Evolutionary conservation across 2,888 invertebrate genomes (phyloP), one percentile per base, ranked within the genome.

Genomic region (Lepetodrilus schrolli): DNA sequence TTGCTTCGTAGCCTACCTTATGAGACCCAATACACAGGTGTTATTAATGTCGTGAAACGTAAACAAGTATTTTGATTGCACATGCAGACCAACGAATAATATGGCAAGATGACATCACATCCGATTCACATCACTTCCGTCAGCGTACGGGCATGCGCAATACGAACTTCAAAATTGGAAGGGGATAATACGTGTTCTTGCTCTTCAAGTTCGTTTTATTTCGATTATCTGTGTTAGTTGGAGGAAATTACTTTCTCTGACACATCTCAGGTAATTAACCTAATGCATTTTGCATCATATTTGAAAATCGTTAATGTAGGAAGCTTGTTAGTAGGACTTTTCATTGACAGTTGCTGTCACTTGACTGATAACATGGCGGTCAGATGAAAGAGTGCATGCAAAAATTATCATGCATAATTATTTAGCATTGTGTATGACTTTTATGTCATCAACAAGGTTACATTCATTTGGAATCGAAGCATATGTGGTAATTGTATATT

Each of bases 361-460:
- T 70, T 23, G 49, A n/a, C 34, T 70, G 72, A 49, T 49, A 70
- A 66, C 73, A 83, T 83, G 83, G 83, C 83, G 83, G 83, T 80
- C 80, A 74, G 38, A 47, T 47, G 47, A 68, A 49, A 75, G 72
- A 74, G 73, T 76, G 71, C 70, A 79, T 77, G 81, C 80, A 83
- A 83, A 81, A 83, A 83, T 83, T 83, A 83, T 78, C 82, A 81
- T 82, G 72, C 75, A 78, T 75, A 75, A 75, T 82, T 77, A 80
- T 75, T 23, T 73, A 43, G 47, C 43, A 66, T 20, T 36, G 51
- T 73, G 49, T n/a, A 26, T 50, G 26, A 66, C 36, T 26, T 77
- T 74, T 49, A 72, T 74, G 73, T 75, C 74, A 72, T 69, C 74
- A 51, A 38, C 75, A 36, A 50, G 21, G 34, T 74, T 68, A 65